phyloP scores from a whole-genome alignment of 2,888 invertebrate species.

The Eupithecia vulgata region DNA sequence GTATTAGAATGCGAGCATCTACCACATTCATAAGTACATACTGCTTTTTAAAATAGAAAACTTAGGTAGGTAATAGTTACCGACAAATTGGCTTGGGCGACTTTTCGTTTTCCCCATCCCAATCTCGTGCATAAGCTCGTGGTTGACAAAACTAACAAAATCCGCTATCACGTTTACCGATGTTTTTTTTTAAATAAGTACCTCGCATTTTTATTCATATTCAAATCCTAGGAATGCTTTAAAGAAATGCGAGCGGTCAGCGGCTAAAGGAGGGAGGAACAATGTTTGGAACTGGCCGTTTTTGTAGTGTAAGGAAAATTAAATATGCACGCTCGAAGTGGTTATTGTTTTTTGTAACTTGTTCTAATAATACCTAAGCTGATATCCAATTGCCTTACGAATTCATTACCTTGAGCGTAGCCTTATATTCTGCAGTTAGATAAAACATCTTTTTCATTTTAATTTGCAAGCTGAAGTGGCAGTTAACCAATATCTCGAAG shows the following conservation, averaged over 20 bases:
- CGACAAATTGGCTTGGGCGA: not conserved
- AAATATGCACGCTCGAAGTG: not conserved
- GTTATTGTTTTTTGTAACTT: not conserved
- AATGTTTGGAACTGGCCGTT: not conserved
- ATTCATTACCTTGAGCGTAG: not conserved
- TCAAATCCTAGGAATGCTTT: not conserved
- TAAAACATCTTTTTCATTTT: too few species aligned
- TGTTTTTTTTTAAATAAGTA: not conserved
- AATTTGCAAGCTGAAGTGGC: too few species aligned
- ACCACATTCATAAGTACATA: not conserved
- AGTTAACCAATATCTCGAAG: too few species aligned
- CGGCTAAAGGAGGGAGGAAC: not conserved
- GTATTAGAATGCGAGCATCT: not conserved
- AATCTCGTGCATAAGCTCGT: not conserved
- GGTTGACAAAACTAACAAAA: too few species aligned
- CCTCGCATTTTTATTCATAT: too few species aligned
- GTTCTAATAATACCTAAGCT: not conserved
- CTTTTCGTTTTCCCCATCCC: not conserved
- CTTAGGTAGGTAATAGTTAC: not conserved
- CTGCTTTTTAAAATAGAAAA: not conserved
- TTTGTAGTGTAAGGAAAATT: not conserved
- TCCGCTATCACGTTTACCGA: not conserved
- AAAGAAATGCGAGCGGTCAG: not conserved
- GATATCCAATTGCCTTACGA: not conserved
- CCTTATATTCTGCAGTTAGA: too few species aligned